Conservation (phyloP, 2,797 vertebrate genomes). For the Pagetopsis macropterus region DNA sequence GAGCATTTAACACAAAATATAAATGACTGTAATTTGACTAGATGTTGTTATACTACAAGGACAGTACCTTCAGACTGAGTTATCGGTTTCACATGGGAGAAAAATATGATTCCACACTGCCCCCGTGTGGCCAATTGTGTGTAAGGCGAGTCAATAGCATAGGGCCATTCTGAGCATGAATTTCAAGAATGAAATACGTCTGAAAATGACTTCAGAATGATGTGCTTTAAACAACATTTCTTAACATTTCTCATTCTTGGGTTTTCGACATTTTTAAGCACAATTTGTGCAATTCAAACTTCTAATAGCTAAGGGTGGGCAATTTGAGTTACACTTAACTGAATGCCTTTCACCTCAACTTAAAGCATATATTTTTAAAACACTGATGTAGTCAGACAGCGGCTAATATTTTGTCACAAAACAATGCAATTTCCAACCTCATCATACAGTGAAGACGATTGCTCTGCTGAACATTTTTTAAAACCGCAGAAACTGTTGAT, state of each 20-base stretch:
- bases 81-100: neutral
- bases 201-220: neutral
- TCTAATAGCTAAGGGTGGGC: neutral
- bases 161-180: neutral
- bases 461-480: neutral
- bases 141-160: conserved; percentile 30
- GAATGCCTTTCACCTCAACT: neutral
- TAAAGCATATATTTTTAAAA: neutral
- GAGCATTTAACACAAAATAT: neutral
- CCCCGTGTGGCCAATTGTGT: conserved; percentile 61
- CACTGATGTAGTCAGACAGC: neutral
- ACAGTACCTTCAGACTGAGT: neutral
- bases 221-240: neutral
- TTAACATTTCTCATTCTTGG: neutral
- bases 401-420: neutral
- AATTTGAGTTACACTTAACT: neutral
- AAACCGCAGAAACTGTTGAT: neutral
- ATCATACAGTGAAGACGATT: neutral
- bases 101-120: conserved; percentile 66
- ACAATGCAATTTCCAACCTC: neutral
- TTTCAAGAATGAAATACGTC: neutral
- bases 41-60: neutral
- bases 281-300: neutral
- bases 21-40: conserved; percentile 3
- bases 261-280: neutral